Base-by-base conservation (phyloP, 2,888 invertebrate species). In the Leptothorax acervorum region DNA sequence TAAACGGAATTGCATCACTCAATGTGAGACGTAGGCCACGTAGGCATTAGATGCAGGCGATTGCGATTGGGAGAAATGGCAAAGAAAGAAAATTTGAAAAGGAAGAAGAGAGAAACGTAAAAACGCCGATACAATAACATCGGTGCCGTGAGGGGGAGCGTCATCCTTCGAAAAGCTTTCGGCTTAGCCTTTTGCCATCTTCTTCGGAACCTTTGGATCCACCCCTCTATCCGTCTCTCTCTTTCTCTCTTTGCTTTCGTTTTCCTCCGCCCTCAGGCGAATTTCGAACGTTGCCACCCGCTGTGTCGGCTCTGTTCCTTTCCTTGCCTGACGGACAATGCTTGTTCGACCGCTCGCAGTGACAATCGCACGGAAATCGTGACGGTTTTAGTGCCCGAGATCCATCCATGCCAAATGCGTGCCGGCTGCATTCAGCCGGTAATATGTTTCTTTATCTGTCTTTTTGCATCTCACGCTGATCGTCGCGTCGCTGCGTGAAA, bases 311-410 rank as follows among this genome's bases (percentile, higher is more conserved):
- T 23, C 0, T 23, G 23, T 23, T 23, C 89, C 88, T 89, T 87
- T 89, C 84, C 87, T 87, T 88, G 83, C 87, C 86, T 68, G 75
- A 79, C 86, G 92, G 89, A 93, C 93, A 93, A 93, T 93, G 90
- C 53, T 71, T 88, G 88, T 92, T 87, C 88, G 85, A 88, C 92
- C 88, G 90, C 89, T 92, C 89, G 79, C 85, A 65, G 85, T 88
- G 92, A 92, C 92, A 92, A 92, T 92, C 90, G 90, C 86, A 89
- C 86, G 86, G 88, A 89, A 92, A 92, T 92, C 91, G 89, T 92
- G 91, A 91, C 92, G 94, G 93, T 93, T 94, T 94, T 94, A 93
- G 93, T 92, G 90, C 87, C 89, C 85, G 90, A 93, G 93, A 93
- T 92, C 93, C 91, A 90, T 91, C 93, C 92, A 89, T 91, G 91